A percentile compares a stretch with the other conserved stretches of the same genome.
Evolutionary conservation across 35 echinoderm and acorn worm species (phyloP).

Genomic region (Eucidaris tribuloides): DNA sequence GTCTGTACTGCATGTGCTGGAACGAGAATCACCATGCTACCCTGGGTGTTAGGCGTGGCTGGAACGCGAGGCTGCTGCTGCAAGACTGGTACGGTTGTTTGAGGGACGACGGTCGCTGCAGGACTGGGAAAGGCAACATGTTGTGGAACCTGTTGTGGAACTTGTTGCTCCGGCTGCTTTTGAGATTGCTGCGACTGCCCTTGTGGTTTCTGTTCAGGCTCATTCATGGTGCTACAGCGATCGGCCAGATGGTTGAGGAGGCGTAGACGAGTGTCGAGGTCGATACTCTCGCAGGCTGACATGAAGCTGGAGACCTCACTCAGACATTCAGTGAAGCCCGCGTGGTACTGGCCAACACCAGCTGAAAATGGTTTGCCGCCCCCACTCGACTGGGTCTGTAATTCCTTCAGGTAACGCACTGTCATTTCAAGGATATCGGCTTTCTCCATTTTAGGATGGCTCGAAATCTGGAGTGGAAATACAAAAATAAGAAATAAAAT

Average conservation of each 20-base stretch:
- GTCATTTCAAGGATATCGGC: constrained; percentile 95
- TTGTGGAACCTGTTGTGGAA: background rate
- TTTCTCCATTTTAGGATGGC: constrained; percentile 89
- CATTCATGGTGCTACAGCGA: constrained; percentile 40
- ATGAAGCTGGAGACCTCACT: constrained; percentile 79
- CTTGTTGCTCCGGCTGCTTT: background rate
- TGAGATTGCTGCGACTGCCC: background rate
- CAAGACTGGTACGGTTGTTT: background rate
- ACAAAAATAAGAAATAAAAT: constrained; percentile 20
- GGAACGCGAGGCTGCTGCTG: background rate
- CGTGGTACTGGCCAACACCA: constrained; percentile 66
- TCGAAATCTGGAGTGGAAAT: constrained; percentile 46
- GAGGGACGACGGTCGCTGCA: background rate
- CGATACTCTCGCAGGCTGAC: constrained; percentile 60
- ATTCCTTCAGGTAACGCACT: constrained; percentile 68
- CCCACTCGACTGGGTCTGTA: constrained; percentile 31
- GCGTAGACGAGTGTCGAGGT: constrained; percentile 67
- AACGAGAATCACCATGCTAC: background rate
- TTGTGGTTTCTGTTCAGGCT: background rate
- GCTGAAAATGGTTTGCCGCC: background rate
- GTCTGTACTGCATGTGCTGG: background rate
- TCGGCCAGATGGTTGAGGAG: constrained; percentile 71
- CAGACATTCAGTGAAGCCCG: constrained; percentile 87
- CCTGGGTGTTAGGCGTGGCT: background rate
- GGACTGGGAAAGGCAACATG: constrained; percentile 1